Evolutionary conservation across 2,888 invertebrate genomes (phyloP), one percentile per base, ranked within the genome.

Genomic region (Drosophila birchii): DNA sequence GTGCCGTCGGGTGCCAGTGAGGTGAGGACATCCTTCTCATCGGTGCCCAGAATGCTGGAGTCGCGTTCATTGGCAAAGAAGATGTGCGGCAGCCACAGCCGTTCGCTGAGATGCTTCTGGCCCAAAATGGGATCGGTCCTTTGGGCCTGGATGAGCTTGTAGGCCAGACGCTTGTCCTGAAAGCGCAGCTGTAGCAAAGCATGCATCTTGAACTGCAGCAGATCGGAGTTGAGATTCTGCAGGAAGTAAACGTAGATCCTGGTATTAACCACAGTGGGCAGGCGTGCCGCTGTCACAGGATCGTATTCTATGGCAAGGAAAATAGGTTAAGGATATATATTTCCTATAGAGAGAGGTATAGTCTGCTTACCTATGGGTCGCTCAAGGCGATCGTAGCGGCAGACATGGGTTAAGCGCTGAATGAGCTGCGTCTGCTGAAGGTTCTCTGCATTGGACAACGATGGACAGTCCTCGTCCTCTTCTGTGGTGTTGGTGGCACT

Each of bases 301-400:
- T 88, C 69, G 41, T 86, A 88, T 36, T 73, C 81, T 80, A 38
- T 0, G 0, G 3, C 5, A 23, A 7, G 4, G 8, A 34, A 14
- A n/a, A 12, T 1, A 11, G 14, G 20, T 4, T 23, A 9, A 6
- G n/a, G 12, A 26, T 12, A 5, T 34, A 1, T 0, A 12, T 3
- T 1, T 5, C 5, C 5, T 8, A 9, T 3, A 2, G 0, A 18
- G 0, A 16, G 9, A 4, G n/a, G n/a, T 11, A 8, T 4, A 29
- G 29, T 51, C 3, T 9, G 64, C 82, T 78, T 82, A 87, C 91
- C 86, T 59, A 92, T 89, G 38, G 91, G 92, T 39, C 92, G 80
- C 55, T 92, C 92, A 2, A 92, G 76, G 0, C 92, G 91, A 86
- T 92, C 92, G 47, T 92, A 92, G 56, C 92, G 91, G 61, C 92